Base-by-base conservation (phyloP, 2,113 vertebrate genomes). In the Camelus dromedarius region DNA sequence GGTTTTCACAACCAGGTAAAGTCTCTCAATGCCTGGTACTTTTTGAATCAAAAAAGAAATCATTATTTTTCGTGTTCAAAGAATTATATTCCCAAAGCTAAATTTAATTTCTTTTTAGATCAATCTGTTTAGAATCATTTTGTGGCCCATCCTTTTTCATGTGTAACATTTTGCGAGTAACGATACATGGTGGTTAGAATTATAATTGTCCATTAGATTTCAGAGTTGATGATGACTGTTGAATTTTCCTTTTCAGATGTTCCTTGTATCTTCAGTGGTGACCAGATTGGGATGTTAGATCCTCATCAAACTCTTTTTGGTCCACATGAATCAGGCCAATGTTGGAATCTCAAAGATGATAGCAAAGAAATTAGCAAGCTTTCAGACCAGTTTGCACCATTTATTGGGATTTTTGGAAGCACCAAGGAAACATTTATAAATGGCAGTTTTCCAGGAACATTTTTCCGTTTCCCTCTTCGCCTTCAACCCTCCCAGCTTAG, bases 211-310 rank as follows among this genome's bases (percentile, higher is more conserved):
- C 30, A 1, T 15, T 10, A n/a, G 76, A 24, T 2, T 97, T 96
- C 84, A 95, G 42, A 15, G 18, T 94, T 95, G 62, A 64, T 97
- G 76, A 73, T 85, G 76, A 50, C 26, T 97, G 2, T 75, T 96
- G 6, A 0, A 15, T 98, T 97, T 98, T 52, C 56, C 86, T 93
- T 97, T 98, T 58, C 97, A 99, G 99, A 99, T 99, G 99, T 99
- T 91, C 99, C 99, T 90, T 99, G 99, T 98, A 99, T 99, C 98
- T 99, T 99, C 96, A 99, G 99, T 94, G 99, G 99, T 97, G 99
- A 99, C 96, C 99, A 99, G 98, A 99, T 99, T 98, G 99, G 99
- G 90, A 99, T 99, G 98, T 98, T 99, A 98, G 99, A 99, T 98
- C 99, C 99, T 84, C 99, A 99, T 98, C 99, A 99, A 97, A 99